Evolutionary conservation across 2,888 invertebrate genomes (phyloP), one percentile per base, ranked within the genome.

Genomic region (Hyles lineata): DNA sequence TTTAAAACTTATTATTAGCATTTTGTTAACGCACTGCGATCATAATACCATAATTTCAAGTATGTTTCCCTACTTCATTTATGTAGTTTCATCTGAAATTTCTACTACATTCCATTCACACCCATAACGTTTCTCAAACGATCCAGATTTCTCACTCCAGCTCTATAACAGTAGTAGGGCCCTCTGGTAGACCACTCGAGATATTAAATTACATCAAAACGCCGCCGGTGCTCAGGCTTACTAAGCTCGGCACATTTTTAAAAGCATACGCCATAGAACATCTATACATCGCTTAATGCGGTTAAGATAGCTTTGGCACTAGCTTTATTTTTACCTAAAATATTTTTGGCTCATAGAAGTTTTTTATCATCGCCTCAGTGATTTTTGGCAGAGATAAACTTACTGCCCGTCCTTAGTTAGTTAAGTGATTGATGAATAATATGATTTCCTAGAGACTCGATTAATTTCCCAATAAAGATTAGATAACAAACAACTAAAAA

Each of bases 161-260:
- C 23, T n/a, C 19, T 15, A 5, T 19, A 50, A 21, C 69, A 11
- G n/a, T 62, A n/a, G 70, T 73, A 70, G 50, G 75, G 74, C 73
- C 76, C 73, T 75, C 78, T 81, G 83, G 87, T 83, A 85, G 89
- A 83, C 90, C 89, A 91, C 91, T 90, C 90, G 88, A 87, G 88
- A 89, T 90, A 91, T 92, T 91, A 92, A 91, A 92, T 91, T 90
- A 91, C 88, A 87, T 85, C 85, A 87, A 89, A 86, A 86, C 83
- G 74, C 78, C 79, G 81, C 74, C 80, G 77, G 85, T 83, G 78
- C 84, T 77, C 76, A 74, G 82, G 84, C 83, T 85, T 82, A 84
- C 80, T 83, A 85, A 87, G 87, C 87, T 88, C 83, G 80, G 78
- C 82, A 80, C 81, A 81, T 88, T 90, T 90, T 87, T 87, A 89